Percentiles rank a stretch among this genome's conserved stretches.
Conservation (phyloP, 2,888 invertebrate species). For the Carterocephalus palaemon region DNA sequence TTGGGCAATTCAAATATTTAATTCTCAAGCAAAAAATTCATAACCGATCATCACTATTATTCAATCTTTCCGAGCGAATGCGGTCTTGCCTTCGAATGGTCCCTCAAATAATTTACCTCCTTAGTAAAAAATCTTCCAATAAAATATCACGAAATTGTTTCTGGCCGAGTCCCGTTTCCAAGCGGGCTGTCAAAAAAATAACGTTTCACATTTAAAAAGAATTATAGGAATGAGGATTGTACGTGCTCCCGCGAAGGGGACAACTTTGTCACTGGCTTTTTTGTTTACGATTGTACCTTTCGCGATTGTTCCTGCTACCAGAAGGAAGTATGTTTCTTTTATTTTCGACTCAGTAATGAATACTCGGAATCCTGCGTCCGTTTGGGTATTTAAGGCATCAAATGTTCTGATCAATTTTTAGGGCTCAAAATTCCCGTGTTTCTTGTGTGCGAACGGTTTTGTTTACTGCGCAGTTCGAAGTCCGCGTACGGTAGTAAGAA, state of each 20-base stretch:
- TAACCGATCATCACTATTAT: conserved; percentile 5
- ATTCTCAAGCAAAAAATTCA: conserved; percentile 3
- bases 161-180: conserved; percentile 41
- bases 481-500: too few species aligned
- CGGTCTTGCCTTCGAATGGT: conserved; percentile 7
- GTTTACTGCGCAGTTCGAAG: conserved; percentile 27
- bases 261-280: conserved; percentile 26
- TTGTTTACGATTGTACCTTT: conserved; percentile 24
- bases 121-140: conserved; percentile 32
- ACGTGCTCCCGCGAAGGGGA: conserved; percentile 48
- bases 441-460: conserved; percentile 7
- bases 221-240: conserved; percentile 59
- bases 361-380: conserved; percentile 20
- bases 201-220: conserved; percentile 69
- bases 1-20: too few species aligned
- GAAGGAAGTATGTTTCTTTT: conserved; percentile 22
- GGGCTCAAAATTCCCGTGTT: conserved; percentile 14
- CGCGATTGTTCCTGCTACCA: conserved; percentile 20
- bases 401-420: conserved; percentile 24
- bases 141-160: conserved; percentile 50
- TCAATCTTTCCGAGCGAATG: neutral
- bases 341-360: conserved; percentile 22
- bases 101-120: conserved; percentile 21
- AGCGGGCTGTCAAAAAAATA: conserved; percentile 70
- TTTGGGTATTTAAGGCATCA: conserved; percentile 23